Conservation (phyloP, 2,113 vertebrate species). For the Oreochromis spilurus region DNA sequence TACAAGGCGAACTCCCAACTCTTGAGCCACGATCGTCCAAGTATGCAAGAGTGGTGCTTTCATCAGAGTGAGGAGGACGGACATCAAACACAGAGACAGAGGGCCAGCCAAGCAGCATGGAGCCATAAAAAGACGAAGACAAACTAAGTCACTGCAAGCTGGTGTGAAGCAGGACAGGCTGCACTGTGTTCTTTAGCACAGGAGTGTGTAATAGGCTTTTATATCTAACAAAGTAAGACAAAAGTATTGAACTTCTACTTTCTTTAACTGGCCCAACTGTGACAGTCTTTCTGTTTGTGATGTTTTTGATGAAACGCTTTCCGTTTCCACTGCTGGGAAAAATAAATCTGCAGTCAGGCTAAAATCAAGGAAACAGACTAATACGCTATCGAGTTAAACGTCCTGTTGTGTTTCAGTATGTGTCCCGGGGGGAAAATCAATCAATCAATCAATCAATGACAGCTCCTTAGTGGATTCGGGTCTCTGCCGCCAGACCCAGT, state of each 20-base stretch:
- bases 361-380: neutral
- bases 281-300: neutral
- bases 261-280: neutral
- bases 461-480: neutral
- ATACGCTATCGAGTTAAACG: rapidly evolving
- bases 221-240: neutral
- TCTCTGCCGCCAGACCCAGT: neutral
- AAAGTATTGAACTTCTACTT: neutral
- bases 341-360: neutral
- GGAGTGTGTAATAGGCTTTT: neutral
- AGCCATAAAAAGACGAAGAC: neutral
- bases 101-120: neutral
- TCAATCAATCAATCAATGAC: neutral
- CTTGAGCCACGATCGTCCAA: too few species aligned
- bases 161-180: rapidly evolving
- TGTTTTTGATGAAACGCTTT: neutral
- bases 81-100: neutral
- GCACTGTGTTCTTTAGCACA: neutral
- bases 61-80: neutral
- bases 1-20: too few species aligned
- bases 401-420: neutral
- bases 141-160: neutral
- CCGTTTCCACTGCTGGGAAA: neutral
- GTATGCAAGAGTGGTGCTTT: neutral
- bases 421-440: rapidly evolving